Base-by-base conservation (phyloP, 92 coral and sea anemone genomes). In the Diadumene lineata region DNA sequence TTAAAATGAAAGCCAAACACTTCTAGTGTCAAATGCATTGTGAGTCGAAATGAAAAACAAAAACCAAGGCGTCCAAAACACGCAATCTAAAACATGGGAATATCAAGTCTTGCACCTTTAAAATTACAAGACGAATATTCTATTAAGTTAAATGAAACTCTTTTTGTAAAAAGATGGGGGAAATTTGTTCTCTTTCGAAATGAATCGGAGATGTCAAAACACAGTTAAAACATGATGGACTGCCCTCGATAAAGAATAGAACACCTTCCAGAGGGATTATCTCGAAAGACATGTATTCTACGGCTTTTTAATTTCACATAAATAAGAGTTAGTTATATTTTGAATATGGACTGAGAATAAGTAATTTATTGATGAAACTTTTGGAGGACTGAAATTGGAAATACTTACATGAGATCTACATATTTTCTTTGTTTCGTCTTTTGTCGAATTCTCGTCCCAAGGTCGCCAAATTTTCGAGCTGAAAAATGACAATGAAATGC, bases 391-490 rank as follows among this genome's bases (percentile, higher is more conserved):
- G 19, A 9, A 21, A 53, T 53, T 62, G 11, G 31, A 1, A 15
- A n/a, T 38, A 76, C 72, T 78, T 68, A 78, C 82, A 23, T 78
- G 82, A 23, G 31, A 38, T 78, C 82, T 68, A 19, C 19, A 28
- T n/a, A 29, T 23, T 25, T 51, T 67, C 74, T 29, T 78, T 43
- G 58, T n/a, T 17, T 33, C 81, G 3, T 18, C 27, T 68, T 55
- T 55, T 7, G 57, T 51, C 60, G 66, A 76, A 38, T 66, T 51
- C 17, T 82, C 88, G 32, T 68, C 72, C 94, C 91, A 89, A 1
- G 94, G 91, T 7, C 91, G 90, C 91, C 94, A 89, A 69, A 89
- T 85, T 63, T 85, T 82, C 31, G 74, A 58, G 38, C 87, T 83
- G 46, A 10, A 73, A 38, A 56, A 17, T n/a, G n/a, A n/a, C n/a